Conservation (phyloP, 2,113 vertebrate genomes). For the Ivindomyrus marchei region DNA sequence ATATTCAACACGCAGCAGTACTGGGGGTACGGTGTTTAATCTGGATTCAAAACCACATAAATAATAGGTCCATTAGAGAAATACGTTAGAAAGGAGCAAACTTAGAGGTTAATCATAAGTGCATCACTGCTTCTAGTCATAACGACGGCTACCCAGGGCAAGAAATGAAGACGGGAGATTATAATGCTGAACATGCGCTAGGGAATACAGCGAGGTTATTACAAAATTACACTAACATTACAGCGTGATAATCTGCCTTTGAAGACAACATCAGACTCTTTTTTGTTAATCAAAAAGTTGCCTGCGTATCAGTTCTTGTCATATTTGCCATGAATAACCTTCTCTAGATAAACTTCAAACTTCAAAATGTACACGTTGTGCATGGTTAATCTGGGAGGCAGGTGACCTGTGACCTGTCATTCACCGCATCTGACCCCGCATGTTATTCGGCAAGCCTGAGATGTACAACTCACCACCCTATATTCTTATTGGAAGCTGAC, state of each 20-base stretch:
- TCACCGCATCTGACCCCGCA: not conserved
- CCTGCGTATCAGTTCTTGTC: not conserved
- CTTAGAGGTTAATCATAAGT: not conserved
- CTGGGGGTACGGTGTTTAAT: not conserved
- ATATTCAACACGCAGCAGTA: not conserved
- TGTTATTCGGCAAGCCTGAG: not conserved
- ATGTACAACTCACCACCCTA: not conserved
- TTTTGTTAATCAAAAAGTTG: not conserved
- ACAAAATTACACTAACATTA: not conserved
- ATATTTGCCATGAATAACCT: not conserved
- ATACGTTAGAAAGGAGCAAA: not conserved
- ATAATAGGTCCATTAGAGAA: not conserved
- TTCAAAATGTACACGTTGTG: not conserved
- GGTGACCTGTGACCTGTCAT: not conserved
- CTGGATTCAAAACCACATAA: not conserved
- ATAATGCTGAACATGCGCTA: not conserved
- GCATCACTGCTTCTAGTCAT: not conserved
- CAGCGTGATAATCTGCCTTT: not conserved
- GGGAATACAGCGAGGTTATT: not conserved
- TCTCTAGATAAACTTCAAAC: not conserved
- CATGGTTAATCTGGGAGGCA: not conserved
- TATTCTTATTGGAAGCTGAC: not conserved
- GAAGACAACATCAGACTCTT: not conserved
- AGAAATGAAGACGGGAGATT: not conserved
- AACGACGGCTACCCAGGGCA: not conserved